Evolutionary conservation across 2,113 vertebrate species (phyloP).

Genomic region (Hipposideros armiger): DNA sequence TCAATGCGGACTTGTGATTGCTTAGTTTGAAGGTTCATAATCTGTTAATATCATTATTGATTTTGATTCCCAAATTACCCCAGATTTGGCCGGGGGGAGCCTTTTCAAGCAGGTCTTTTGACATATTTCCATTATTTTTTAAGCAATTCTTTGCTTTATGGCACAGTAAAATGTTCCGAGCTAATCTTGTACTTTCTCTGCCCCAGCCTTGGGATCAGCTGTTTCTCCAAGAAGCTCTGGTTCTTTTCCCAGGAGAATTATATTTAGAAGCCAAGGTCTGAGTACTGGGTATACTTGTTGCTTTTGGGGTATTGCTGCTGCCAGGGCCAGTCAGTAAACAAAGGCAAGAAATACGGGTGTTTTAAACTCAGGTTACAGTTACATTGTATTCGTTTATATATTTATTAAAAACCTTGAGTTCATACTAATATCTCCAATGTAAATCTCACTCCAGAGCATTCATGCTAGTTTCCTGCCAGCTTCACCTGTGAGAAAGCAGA

Average conservation of each 20-base stretch:
- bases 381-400: background rate
- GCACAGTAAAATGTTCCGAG: background rate
- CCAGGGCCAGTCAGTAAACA: background rate
- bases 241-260: slow-evolving; percentile 40
- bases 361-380: slow-evolving; percentile 22
- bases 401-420: slow-evolving; percentile 27
- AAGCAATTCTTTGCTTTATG: slow-evolving; percentile 25
- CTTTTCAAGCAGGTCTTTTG: slow-evolving; percentile 24
- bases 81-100: background rate
- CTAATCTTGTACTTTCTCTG: slow-evolving; percentile 45
- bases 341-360: background rate
- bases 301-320: background rate
- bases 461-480: background rate
- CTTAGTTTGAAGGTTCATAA: slow-evolving; percentile 27
- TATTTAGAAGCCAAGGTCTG: slow-evolving; percentile 45
- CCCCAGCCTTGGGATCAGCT: background rate
- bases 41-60: slow-evolving; percentile 39
- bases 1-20: background rate
- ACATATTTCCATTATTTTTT: slow-evolving; percentile 6
- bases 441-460: background rate
- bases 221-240: slow-evolving; percentile 8
- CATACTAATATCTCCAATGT: background rate
- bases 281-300: background rate
- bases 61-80: slow-evolving; percentile 40
- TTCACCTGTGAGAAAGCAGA: background rate